phyloP scores from a whole-genome alignment of 2,797 vertebrate genomes.

The Hephaestus fuliginosus region DNA sequence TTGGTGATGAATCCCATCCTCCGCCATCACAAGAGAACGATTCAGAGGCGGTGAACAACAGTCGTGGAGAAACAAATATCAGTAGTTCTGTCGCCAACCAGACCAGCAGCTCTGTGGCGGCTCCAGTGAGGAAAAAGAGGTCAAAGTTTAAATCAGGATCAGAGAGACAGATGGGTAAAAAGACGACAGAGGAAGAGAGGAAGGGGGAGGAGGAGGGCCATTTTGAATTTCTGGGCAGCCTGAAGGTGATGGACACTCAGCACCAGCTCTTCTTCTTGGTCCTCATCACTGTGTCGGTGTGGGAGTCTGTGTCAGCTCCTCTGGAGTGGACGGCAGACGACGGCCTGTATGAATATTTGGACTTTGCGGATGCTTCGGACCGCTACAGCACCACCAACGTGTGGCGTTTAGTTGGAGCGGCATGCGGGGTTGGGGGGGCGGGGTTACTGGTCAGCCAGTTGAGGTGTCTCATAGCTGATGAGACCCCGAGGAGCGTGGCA shows the following conservation, averaged over 20 bases:
- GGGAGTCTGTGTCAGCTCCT: conserved; percentile 85
- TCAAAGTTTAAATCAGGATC: conserved; percentile 15
- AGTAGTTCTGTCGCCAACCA: not conserved
- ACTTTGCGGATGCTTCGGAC: conserved; percentile 90
- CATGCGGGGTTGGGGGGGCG: conserved; percentile 79
- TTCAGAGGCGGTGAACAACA: not conserved
- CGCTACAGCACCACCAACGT: conserved; percentile 76
- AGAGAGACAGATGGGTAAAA: not conserved
- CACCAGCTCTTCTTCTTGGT: conserved; percentile 87
- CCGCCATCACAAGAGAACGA: not conserved
- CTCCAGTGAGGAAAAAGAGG: conserved; percentile 49
- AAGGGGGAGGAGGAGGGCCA: not conserved
- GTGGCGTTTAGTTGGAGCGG: conserved; percentile 86
- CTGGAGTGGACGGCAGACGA: conserved; percentile 88
- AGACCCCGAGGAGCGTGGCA: conserved; percentile 58
- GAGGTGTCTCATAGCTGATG: conserved; percentile 73
- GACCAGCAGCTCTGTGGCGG: not conserved
- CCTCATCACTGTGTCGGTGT: conserved; percentile 82
- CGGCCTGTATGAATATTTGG: conserved; percentile 91
- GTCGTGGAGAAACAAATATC: not conserved
- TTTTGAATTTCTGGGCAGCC: conserved; percentile 73
- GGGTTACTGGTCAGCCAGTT: conserved; percentile 85
- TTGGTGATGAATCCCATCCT: not conserved
- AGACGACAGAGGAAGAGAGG: not conserved
- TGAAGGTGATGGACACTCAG: conserved; percentile 80